These are phyloP conservation scores for Pachypanchax playfairii DNA, from an alignment of 2,113 vertebrate species.

Conservation along the genomic window DNA sequence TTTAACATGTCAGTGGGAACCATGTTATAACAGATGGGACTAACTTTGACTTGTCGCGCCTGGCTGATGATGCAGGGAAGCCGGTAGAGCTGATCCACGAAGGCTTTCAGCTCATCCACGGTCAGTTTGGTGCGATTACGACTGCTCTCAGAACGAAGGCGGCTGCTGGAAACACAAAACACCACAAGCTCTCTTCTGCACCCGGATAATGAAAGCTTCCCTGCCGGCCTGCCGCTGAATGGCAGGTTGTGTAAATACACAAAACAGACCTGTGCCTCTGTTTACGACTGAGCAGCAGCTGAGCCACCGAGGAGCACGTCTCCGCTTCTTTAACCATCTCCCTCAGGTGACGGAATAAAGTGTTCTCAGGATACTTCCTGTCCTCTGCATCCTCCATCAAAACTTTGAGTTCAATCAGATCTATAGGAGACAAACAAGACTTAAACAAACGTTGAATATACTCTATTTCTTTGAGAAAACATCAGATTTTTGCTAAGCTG, in stretches of 20 bases:
- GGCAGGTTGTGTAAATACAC: neutral
- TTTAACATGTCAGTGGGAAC: neutral
- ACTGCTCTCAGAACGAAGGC: slow-evolving; percentile 83
- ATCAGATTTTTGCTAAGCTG: too few species aligned
- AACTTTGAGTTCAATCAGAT: slow-evolving; percentile 94
- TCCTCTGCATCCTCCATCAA: slow-evolving; percentile 97
- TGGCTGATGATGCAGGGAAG: slow-evolving; percentile 95
- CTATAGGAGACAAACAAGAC: slow-evolving; percentile 61
- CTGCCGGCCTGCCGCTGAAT: neutral
- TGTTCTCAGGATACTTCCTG: slow-evolving; percentile 94
- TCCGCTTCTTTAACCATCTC: slow-evolving; percentile 98
- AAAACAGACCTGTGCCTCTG: slow-evolving; percentile 89
- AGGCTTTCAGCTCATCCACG: slow-evolving; percentile 97
- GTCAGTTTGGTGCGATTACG: slow-evolving; percentile 92
- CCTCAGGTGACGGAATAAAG: slow-evolving; percentile 88
- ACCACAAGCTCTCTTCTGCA: too few species aligned
- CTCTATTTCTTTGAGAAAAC: too few species aligned
- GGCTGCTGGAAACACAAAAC: slow-evolving; percentile 67
- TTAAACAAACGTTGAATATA: too few species aligned
- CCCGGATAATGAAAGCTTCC: neutral
- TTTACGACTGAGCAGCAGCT: slow-evolving; percentile 94
- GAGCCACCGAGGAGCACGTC: slow-evolving; percentile 97
- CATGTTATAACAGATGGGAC: neutral
- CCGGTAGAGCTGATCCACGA: slow-evolving; percentile 93
- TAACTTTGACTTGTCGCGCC: slow-evolving; percentile 93